Conservation (phyloP, 2,113 vertebrate species). For the Caretta caretta region DNA sequence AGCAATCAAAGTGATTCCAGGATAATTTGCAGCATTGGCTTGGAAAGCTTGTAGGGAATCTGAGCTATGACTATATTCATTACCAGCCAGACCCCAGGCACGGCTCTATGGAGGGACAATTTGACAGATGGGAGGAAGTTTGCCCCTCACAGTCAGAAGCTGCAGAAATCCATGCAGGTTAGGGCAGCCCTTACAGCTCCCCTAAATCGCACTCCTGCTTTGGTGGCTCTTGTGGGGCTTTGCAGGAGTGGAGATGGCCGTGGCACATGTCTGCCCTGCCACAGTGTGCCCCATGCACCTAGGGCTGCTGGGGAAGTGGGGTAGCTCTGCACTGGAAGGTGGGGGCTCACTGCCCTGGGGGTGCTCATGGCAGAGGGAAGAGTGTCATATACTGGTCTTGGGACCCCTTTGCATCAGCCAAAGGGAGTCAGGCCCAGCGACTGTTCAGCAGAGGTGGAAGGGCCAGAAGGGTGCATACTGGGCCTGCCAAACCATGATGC, state of each 20-base stretch:
- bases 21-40: neutral
- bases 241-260: neutral
- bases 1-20: neutral
- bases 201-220: neutral
- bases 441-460: no score
- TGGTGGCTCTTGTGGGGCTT: neutral
- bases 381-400: no score
- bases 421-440: no score
- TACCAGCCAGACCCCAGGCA: neutral
- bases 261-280: neutral
- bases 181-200: neutral
- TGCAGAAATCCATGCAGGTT: neutral
- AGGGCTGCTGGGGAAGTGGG: no score
- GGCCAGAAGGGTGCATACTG: no score
- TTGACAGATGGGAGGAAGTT: neutral
- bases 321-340: neutral
- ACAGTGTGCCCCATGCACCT: neutral
- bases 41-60: neutral
- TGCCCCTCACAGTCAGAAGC: neutral
- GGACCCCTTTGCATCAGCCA: neutral
- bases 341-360: no score
- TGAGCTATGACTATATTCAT: neutral
- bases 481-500: no score
- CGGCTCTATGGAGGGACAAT: neutral
- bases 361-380: neutral